These are phyloP conservation scores for Melinaea marsaeus DNA, from an alignment of 2,888 invertebrate species.

Conservation along the genomic window DNA sequence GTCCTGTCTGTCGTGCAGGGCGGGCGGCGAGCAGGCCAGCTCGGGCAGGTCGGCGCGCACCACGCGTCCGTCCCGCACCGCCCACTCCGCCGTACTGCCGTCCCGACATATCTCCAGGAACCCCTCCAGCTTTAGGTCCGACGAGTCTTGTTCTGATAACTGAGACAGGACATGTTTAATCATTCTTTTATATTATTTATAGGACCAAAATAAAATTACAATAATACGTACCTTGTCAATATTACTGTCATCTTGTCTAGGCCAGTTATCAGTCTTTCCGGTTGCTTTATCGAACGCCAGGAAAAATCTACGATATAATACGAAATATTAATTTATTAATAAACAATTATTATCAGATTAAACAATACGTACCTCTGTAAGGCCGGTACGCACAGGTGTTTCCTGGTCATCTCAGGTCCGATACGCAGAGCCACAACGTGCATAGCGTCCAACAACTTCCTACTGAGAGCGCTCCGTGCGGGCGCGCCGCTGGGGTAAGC, in stretches of 20 bases:
- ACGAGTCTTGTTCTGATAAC: conserved; percentile 47
- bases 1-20: conserved; percentile 51
- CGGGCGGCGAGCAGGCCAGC: conserved; percentile 81
- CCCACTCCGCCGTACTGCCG: conserved; percentile 80
- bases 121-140: conserved; percentile 47
- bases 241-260: conserved; percentile 64
- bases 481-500: conserved; percentile 88
- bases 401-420: conserved; percentile 87
- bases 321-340: not conserved
- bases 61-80: conserved; percentile 72
- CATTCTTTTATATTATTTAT: no score
- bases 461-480: conserved; percentile 85
- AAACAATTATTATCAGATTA: not conserved
- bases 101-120: conserved; percentile 79
- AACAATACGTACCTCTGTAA: conserved; percentile 63
- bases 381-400: conserved; percentile 84
- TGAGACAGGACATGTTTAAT: conserved; percentile 31
- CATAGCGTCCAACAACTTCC: conserved; percentile 89
- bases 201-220: not conserved
- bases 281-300: conserved; percentile 87
- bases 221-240: conserved; percentile 53
- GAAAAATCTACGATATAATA: conserved; percentile 81
- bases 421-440: conserved; percentile 87
- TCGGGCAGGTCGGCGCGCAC: conserved; percentile 75
- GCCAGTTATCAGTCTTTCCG: conserved; percentile 71